Percentiles rank a stretch among this genome's conserved stretches.
Conservation (phyloP, 2,888 invertebrate genomes). For the Lycophotia porphyrea region DNA sequence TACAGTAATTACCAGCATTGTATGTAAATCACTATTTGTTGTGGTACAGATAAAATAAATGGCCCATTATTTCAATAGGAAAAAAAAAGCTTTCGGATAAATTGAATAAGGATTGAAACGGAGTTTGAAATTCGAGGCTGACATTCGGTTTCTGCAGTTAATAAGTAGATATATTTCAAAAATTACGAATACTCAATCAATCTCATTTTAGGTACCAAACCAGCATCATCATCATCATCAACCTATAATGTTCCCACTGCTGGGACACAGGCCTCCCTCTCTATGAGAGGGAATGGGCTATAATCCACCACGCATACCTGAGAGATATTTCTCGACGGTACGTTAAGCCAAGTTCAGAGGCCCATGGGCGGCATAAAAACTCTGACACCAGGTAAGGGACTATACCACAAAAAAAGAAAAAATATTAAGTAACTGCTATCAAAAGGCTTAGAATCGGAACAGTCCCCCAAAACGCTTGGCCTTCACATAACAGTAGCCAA, state of each 20-base stretch:
- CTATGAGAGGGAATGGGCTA: no score
- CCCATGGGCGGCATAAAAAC: background rate
- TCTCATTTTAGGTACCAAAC: background rate
- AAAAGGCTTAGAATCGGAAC: background rate
- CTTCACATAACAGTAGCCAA: background rate
- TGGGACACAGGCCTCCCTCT: no score
- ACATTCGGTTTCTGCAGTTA: background rate
- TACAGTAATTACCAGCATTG: conserved; percentile 62
- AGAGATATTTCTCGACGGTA: background rate
- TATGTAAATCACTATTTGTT: conserved; percentile 64
- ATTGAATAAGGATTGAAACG: conserved; percentile 10
- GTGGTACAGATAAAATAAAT: conserved; percentile 52
- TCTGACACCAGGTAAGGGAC: background rate
- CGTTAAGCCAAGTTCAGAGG: background rate
- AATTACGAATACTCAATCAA: background rate
- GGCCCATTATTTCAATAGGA: conserved; percentile 28
- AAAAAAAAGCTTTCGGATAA: conserved; percentile 23
- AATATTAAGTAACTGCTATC: background rate
- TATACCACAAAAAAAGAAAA: background rate
- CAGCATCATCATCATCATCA: no score
- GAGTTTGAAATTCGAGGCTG: background rate
- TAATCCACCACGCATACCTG: no score
- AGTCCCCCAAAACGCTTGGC: background rate
- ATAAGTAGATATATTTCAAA: background rate
- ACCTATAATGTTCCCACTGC: no score